Conservation (phyloP, 2,113 vertebrate genomes). For the Picathartes gymnocephalus region DNA sequence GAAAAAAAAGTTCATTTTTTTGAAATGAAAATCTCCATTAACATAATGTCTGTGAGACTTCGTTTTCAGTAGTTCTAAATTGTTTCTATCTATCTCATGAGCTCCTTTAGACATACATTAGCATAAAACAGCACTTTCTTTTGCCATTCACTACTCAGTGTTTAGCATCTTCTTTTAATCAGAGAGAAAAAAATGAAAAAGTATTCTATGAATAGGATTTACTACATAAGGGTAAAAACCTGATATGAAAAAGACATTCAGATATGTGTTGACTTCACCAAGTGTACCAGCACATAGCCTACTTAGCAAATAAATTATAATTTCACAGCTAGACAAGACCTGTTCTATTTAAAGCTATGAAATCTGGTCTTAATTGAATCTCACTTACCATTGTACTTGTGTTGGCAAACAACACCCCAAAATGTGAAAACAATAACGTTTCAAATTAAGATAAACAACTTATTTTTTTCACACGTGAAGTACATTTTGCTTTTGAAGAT, state of each 20-base stretch:
- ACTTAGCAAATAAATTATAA: neutral
- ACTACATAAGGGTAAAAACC: neutral
- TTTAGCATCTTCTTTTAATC: neutral
- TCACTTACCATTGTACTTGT: neutral
- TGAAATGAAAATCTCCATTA: neutral
- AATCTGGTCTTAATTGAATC: neutral
- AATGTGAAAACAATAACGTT: neutral
- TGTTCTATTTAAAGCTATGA: neutral
- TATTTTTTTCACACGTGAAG: neutral
- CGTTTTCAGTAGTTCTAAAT: neutral
- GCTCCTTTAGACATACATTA: neutral
- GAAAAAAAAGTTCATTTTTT: neutral
- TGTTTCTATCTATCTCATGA: neutral
- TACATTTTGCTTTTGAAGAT: neutral
- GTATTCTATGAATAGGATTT: neutral
- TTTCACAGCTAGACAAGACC: neutral
- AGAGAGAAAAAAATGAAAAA: neutral
- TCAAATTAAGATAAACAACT: neutral
- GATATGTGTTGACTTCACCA: neutral
- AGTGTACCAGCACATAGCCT: neutral
- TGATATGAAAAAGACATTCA: neutral
- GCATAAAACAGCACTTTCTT: neutral
- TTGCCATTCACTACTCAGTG: neutral
- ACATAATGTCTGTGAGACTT: neutral
- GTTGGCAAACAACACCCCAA: neutral